phyloP scores from a whole-genome alignment of 2,888 invertebrate species.

The Drosophila sordidula region DNA sequence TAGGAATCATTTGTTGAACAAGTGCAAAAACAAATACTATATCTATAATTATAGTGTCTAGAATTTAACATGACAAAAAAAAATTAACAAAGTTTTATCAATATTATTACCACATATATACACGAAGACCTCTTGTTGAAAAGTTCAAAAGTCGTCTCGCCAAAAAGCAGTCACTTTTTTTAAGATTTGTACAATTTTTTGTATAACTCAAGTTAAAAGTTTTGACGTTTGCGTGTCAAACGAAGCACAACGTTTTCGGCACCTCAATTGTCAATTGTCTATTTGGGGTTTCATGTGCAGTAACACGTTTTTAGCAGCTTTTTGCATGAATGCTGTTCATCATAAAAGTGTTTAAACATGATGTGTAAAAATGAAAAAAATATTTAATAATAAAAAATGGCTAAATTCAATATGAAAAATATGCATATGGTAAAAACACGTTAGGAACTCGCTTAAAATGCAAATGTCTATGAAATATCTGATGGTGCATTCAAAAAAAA shows the following conservation, averaged over 20 bases:
- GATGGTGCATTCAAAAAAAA: conserved; percentile 36
- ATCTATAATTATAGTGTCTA: not conserved
- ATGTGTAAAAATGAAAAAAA: conserved; percentile 19
- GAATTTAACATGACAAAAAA: not conserved
- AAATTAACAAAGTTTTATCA: conserved; percentile 3
- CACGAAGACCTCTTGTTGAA: not conserved
- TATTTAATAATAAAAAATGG: conserved; percentile 11
- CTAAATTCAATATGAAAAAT: conserved; percentile 37
- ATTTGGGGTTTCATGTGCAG: conserved; percentile 15
- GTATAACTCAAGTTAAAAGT: not conserved
- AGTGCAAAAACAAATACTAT: too few species aligned
- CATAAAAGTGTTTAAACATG: conserved; percentile 28
- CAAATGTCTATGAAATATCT: conserved; percentile 24
- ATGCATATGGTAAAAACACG: conserved; percentile 44
- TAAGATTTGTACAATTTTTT: conserved; percentile 1
- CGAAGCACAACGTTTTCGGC: conserved; percentile 19
- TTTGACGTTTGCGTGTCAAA: conserved; percentile 44
- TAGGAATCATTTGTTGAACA: too few species aligned
- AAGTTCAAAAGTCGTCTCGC: conserved; percentile 2
- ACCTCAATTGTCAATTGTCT: conserved; percentile 8
- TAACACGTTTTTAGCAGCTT: conserved; percentile 33
- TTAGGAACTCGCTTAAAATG: conserved; percentile 46
- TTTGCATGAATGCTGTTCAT: conserved; percentile 36
- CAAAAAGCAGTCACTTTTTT: conserved; percentile 2
- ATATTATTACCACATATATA: conserved; percentile 2